Evolutionary conservation across 2,888 invertebrate genomes (phyloP).

Genomic region (Pachycephus smyrnensis): DNA sequence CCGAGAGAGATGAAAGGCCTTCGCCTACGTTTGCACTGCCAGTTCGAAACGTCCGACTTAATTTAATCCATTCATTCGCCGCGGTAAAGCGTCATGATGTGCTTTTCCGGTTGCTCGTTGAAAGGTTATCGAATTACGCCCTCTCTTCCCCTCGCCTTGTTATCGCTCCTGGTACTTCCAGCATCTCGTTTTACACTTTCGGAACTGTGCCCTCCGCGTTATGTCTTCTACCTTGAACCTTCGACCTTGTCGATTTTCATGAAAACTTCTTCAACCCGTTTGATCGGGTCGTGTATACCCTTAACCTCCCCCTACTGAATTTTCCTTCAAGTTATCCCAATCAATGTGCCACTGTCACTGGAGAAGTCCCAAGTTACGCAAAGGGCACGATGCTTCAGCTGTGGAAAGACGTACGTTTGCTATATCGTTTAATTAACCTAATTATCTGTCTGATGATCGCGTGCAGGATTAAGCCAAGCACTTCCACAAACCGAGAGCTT

Average conservation of each 20-base stretch:
- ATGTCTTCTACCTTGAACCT: background rate
- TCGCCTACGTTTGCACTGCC: background rate
- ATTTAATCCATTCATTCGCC: background rate
- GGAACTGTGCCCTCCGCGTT: background rate
- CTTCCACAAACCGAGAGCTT: background rate
- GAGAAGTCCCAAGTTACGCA: background rate
- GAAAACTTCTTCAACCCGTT: background rate
- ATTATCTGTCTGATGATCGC: background rate
- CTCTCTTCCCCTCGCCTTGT: background rate
- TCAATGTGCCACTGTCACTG: background rate
- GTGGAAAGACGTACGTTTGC: background rate
- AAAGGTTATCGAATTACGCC: background rate
- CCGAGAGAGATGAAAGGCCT: background rate
- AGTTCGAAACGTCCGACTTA: background rate
- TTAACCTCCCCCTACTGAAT: background rate
- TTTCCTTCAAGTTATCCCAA: background rate
- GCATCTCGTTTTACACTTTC: background rate
- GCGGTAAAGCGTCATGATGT: background rate
- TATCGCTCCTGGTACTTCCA: background rate
- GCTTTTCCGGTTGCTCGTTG: background rate
- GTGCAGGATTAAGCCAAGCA: background rate
- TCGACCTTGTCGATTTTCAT: background rate
- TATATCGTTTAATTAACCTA: background rate
- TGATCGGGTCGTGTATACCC: background rate
- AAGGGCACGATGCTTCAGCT: background rate